phyloP scores from a whole-genome alignment of 2,888 invertebrate genomes.

The Cataglyphis albicans region DNA sequence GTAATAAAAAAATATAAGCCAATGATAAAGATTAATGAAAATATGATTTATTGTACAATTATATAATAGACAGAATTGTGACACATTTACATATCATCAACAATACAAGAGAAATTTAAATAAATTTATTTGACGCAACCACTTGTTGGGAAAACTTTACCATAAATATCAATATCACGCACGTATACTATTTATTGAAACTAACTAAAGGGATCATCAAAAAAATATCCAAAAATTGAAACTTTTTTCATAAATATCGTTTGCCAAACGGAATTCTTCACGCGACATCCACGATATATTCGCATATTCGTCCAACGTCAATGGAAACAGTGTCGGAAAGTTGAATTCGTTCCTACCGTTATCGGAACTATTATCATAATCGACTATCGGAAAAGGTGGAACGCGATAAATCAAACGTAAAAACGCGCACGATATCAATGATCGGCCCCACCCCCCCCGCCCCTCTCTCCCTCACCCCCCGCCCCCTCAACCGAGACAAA shows the following conservation, averaged over 20 bases:
- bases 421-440: slow-evolving; percentile 7
- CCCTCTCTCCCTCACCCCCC: background rate
- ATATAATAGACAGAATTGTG: background rate
- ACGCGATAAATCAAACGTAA: slow-evolving; percentile 39
- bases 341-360: slow-evolving; percentile 27
- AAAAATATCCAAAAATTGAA: slow-evolving; percentile 18
- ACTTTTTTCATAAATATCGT: background rate
- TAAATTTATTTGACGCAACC: background rate
- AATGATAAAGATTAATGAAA: background rate
- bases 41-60: background rate
- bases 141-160: background rate
- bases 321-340: slow-evolving; percentile 26
- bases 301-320: slow-evolving; percentile 9
- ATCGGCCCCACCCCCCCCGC: background rate
- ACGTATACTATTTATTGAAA: slow-evolving; percentile 4
- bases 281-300: background rate
- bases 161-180: background rate
- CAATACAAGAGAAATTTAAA: background rate
- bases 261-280: slow-evolving; percentile 6
- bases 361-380: slow-evolving; percentile 48
- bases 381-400: slow-evolving; percentile 29
- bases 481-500: background rate
- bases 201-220: background rate
- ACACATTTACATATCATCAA: background rate
- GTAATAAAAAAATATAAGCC: background rate